Evolutionary conservation across 2,888 invertebrate genomes (phyloP).

Genomic region (Tinea trinotella): DNA sequence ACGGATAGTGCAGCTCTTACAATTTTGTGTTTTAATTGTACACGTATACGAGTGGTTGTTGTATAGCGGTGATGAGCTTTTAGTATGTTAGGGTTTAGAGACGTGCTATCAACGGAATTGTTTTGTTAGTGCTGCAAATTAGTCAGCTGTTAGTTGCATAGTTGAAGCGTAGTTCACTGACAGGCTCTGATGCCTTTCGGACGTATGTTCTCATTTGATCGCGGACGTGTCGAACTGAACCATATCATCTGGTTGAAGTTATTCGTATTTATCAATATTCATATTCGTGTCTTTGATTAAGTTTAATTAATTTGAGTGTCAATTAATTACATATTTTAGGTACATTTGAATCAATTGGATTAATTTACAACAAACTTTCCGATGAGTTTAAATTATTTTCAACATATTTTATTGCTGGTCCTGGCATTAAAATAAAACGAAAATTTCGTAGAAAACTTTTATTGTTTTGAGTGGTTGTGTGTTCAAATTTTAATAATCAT

Average conservation of each 20-base stretch:
- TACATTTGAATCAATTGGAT: no score
- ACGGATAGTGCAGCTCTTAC: slow-evolving; percentile 37
- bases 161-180: slow-evolving; percentile 43
- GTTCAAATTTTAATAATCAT: no score
- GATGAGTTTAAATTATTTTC: no score
- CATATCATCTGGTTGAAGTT: background rate
- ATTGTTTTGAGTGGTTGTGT: no score
- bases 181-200: slow-evolving; percentile 26
- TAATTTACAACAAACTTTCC: no score
- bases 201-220: background rate
- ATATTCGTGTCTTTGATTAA: no score
- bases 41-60: slow-evolving; percentile 36
- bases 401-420: no score
- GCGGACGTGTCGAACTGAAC: slow-evolving; percentile 1
- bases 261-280: background rate
- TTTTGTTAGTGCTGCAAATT: slow-evolving; percentile 61
- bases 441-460: no score
- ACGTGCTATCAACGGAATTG: slow-evolving; percentile 33
- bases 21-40: slow-evolving; percentile 1
- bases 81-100: slow-evolving; percentile 1
- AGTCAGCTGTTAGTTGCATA: slow-evolving; percentile 56
- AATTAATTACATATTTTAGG: no score
- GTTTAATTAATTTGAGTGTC: no score
- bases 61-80: slow-evolving; percentile 22
- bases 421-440: no score